Evolutionary conservation across 2,888 invertebrate genomes (phyloP), one percentile per base, ranked within the genome.

Genomic region (Sacculina carcini): DNA sequence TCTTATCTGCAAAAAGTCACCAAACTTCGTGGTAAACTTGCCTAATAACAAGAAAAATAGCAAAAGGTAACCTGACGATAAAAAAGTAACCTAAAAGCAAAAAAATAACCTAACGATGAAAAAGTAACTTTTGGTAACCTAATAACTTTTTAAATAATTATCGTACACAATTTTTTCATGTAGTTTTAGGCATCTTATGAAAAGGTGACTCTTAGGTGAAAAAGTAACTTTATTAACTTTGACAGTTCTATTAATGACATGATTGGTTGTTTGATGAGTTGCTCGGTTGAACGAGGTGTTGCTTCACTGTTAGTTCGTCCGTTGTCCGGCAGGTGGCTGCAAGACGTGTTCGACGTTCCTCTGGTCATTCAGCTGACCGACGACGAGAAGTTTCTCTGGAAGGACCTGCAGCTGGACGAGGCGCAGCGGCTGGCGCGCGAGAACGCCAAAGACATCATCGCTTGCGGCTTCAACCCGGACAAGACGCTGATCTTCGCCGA

Each of bases 401-500:
- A 81, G 64, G 87, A 94, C 63, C 69, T 98, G 50, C 79, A 79
- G 59, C 64, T 94, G 9, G 90, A 92, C 58, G 83, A 87, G 56
- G 79, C 86, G 0, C 75, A 81, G 51, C 75, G 65, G 56, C 72
- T 96, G 69, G 80, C 87, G 0, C 71, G 74, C 56, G 84, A 85
- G 63, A 99, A 99, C 68, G 84, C 87, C 2, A 94, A 89, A 67
- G 98, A 99, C 64, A 99, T 99, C 53, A 85, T 99, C 56, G 90
- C 98, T 1, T 77, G 86, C 59, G 98, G 96, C 1, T 99, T 96
- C 65, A 82, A 92, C 64, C 67, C 76, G 0, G 74, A 83, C 1
- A 94, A 90, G 62, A 99, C 98, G 0, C 98, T 99, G 63, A 89
- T 99, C 59, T 99, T 98, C 63, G 83, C 85, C 51, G 78, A 99